These are phyloP conservation scores for Melitaea athalia DNA, from an alignment of 2,888 invertebrate genomes.

Conservation along the genomic window DNA sequence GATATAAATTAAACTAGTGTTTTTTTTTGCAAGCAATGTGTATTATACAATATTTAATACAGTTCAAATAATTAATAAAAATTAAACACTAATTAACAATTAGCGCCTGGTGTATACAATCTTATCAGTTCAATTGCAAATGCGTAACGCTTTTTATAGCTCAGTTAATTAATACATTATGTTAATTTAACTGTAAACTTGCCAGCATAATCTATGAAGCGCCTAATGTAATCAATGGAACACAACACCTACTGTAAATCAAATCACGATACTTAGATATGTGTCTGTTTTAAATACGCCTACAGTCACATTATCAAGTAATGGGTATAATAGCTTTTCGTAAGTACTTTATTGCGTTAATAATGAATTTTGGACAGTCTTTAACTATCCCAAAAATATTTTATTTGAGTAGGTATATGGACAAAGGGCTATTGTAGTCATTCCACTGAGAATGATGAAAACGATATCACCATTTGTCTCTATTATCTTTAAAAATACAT, in stretches of 20 bases:
- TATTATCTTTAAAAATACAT: too few relatives aligned
- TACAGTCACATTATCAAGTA: too few relatives aligned
- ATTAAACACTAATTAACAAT: not conserved
- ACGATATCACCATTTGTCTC: too few relatives aligned
- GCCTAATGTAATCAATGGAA: slow-evolving; percentile 14
- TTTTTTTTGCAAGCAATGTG: too few relatives aligned
- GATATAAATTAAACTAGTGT: too few relatives aligned
- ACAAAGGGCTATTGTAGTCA: too few relatives aligned
- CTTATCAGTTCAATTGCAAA: slow-evolving; percentile 29
- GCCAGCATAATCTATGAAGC: slow-evolving; percentile 16
- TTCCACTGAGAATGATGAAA: too few relatives aligned
- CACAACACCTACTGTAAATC: not conserved
- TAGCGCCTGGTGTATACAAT: slow-evolving; percentile 13
- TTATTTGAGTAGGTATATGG: too few relatives aligned
- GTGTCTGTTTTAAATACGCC: not conserved
- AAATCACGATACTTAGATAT: not conserved
- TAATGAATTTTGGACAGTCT: too few relatives aligned
- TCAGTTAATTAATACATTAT: slow-evolving; percentile 30
- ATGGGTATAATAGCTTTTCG: too few relatives aligned
- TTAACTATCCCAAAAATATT: too few relatives aligned
- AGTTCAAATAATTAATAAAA: not conserved
- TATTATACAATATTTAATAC: not conserved
- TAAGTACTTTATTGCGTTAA: too few relatives aligned
- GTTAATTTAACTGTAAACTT: slow-evolving; percentile 27
- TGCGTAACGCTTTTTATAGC: slow-evolving; percentile 30